phyloP scores from a whole-genome alignment of 35 echinoderm and acorn worm species.

The Lytechinus variegatus region DNA sequence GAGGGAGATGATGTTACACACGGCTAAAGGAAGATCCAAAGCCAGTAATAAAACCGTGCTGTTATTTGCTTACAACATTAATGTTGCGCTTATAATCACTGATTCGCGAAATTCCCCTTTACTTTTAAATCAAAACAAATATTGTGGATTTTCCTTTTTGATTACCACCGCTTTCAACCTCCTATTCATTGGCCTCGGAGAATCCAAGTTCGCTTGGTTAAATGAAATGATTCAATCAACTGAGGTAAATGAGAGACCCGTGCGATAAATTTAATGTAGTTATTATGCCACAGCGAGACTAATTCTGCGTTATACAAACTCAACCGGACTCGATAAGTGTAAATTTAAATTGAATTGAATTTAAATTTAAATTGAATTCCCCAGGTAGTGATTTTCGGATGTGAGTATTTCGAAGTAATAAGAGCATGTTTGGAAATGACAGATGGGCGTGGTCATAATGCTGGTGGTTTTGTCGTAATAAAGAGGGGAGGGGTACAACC shows the following conservation, averaged over 20 bases:
- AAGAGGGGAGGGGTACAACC: neutral
- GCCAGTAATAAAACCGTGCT: too few relatives aligned
- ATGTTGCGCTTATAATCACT: too few relatives aligned
- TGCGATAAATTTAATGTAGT: neutral
- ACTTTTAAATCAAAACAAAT: too few relatives aligned
- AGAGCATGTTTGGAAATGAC: neutral
- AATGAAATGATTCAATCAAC: conserved; percentile 6
- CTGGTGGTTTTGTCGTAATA: neutral
- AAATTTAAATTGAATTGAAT: neutral
- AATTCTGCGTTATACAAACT: neutral
- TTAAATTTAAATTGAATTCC: neutral
- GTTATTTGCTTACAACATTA: too few relatives aligned
- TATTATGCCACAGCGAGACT: neutral
- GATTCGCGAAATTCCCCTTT: too few relatives aligned
- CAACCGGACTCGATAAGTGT: neutral
- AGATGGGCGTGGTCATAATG: neutral
- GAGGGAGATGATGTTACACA: too few relatives aligned
- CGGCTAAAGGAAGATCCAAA: too few relatives aligned
- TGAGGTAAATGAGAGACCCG: neutral
- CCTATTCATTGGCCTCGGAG: neutral
- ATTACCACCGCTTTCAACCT: neutral
- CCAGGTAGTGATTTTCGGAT: neutral
- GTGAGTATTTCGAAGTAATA: neutral
- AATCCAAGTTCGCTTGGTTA: neutral
- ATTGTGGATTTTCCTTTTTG: too few relatives aligned